phyloP scores from a whole-genome alignment of 2,888 invertebrate species.

The Lycia hirtaria region DNA sequence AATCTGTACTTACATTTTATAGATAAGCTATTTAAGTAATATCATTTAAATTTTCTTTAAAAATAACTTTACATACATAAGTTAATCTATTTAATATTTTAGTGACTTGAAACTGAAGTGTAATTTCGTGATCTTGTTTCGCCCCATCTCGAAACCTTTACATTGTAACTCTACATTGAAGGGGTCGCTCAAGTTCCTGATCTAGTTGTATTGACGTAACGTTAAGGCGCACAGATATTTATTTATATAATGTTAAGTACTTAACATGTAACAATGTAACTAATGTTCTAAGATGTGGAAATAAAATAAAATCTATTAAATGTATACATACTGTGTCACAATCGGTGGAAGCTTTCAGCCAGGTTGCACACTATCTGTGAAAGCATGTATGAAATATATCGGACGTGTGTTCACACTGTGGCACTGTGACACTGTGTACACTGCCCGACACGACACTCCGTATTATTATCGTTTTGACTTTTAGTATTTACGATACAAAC shows the following conservation, averaged over 20 bases:
- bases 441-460: constrained; percentile 17
- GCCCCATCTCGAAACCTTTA: constrained; percentile 13
- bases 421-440: too few relatives aligned
- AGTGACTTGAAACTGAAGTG: background rate
- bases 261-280: constrained; percentile 56
- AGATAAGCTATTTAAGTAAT: background rate
- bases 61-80: background rate
- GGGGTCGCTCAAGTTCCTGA: constrained; percentile 52
- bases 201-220: constrained; percentile 45
- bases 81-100: background rate
- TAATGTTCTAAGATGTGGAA: constrained; percentile 41
- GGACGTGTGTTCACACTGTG: background rate
- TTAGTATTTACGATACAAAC: too few relatives aligned
- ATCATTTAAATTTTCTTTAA: background rate
- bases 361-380: constrained; percentile 37
- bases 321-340: constrained; percentile 66
- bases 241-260: constrained; percentile 47
- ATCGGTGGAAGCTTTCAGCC: constrained; percentile 83
- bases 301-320: constrained; percentile 68
- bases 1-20: constrained; percentile 38
- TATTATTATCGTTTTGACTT: too few relatives aligned
- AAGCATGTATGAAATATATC: constrained; percentile 80
- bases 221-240: constrained; percentile 45
- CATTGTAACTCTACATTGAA: constrained; percentile 7
- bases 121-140: constrained; percentile 22